Base-by-base conservation (phyloP, 2,113 vertebrate species). In the Orientallactaga bullata region DNA sequence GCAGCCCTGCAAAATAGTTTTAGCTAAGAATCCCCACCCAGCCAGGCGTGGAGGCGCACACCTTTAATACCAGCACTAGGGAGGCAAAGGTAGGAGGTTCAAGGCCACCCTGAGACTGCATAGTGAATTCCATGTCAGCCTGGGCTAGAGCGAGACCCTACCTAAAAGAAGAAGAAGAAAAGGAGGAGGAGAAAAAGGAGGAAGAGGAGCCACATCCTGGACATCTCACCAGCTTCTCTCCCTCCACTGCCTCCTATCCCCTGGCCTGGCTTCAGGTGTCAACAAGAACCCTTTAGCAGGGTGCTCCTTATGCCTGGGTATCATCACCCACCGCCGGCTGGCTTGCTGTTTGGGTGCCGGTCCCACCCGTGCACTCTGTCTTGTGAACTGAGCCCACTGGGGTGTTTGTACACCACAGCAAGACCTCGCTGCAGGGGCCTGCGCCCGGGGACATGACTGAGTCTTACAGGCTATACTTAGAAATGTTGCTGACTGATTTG, bases 341-440 rank as follows among this genome's bases (percentile, higher is more conserved):
- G 16, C 35, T 47, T 32, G 39, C 84, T n/a, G 26, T 2, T 2
- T 35, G 28, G 60, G n/a, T 21, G 7, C 18, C 4, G 10, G 2
- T 23, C 7, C 7, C 42, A n/a, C 13, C 13, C 4, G 3, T 20
- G 26, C 12, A 1, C 1, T 30, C 13, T 30, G 32, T 21, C 21
- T 35, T 73, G 23, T 24, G 23, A 35, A 37, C 2, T 32, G 80
- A 78, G 28, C 71, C 55, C 60, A 3, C 28, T 7, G 47, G 32
- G 23, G 65, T 69, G 17, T 82, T 66, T 66, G 17, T 5, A 17
- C 23, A 17, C 7, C 30, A 11, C 10, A 6, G 47, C 21, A 51
- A 8, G 32, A 5, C 24, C 7, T 30, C 7, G 3, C 6, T 2
- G 12, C 8, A 13, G 79, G 23, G 17, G 15, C 85, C 47, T 61